Base-by-base conservation (phyloP, 2,888 invertebrate species). In the Nymphalis c-album region DNA sequence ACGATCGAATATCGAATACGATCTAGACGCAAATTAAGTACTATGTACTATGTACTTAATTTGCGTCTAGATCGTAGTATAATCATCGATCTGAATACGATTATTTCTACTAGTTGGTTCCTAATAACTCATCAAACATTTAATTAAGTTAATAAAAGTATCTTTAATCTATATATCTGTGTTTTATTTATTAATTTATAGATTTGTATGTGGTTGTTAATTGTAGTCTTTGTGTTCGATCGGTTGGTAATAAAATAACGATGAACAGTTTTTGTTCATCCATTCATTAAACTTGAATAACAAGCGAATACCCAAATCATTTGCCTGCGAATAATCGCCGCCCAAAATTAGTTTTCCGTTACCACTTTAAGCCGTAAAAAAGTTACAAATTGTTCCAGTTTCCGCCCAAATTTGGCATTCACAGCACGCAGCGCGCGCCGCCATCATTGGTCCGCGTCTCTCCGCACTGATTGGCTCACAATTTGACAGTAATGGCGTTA, bases 401-500 rank as follows among this genome's bases (percentile, higher is more conserved):
- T 85, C 82, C 83, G 87, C 87, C 85, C 81, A 85, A 90, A 90
- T 86, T 90, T 88, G 81, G 85, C 84, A 91, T 91, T 90, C 89
- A 75, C 77, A 85, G 83, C 91, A 90, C 89, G 90, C 81, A 78
- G 78, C 74, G 76, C 76, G 76, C 78, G 69, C 70, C 71, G 68
- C 80, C 66, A 78, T 83, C 82, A 92, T 92, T 91, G 92, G 91
- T 85, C 78, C 81, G 81, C 75, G 78, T 78, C 79, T 75, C 81
- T 80, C 71, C 76, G 69, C 80, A 78, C 83, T 85, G 89, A 92
- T 92, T 92, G 92, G 92, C 91, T 77, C 74, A 85, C 88, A 87
- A 86, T 89, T 90, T 91, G 90, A 91, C 90, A 91, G 86, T 90
- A 91, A 92, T 92, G 91, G 91, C 91, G 92, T 92, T 91, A 91